Evolutionary conservation across 2,797 vertebrate genomes (phyloP), one percentile per base, ranked within the genome.

Genomic region (Paratrypauchen microcephalus): DNA sequence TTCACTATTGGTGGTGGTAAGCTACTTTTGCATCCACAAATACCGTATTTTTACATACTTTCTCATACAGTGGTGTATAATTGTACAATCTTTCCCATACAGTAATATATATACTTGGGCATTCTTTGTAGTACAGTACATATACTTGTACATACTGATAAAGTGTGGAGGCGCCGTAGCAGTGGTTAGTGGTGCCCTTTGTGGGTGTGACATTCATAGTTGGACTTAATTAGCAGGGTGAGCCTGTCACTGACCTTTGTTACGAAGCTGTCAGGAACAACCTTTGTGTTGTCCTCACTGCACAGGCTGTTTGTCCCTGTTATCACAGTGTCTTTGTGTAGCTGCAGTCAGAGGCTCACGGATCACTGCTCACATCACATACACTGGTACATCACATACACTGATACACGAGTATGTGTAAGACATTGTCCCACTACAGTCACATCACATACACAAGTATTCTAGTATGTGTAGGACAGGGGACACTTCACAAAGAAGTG

Each of bases 171-270:
- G 41, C 15, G 41, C 12, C 2, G 18, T 7, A 16, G 48, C 6
- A 86, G 91, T 1, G 92, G 93, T 94, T 92, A 92, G 89, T 66
- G 58, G 65, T 93, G 93, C 91, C 93, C 93, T 93, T 93, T 93
- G 91, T 92, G 88, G 88, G 90, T 93, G 90, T 93, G 91, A 93
- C 92, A 93, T 94, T 94, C 92, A 91, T 91, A 90, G 88, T 92
- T 93, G 91, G 90, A 92, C 91, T 93, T 93, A 93, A 94, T 93
- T 93, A 94, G 92, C 88, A 86, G 85, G 78, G 83, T 83, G 91
- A 91, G 90, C 88, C 90, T 89, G 84, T 78, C 61, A 72, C 87
- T 93, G 92, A 93, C 92, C 92, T 93, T 93, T 88, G 88, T 91
- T 89, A 92, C 84, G 85, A 76, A 88, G 87, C 92, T 92, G 91